Percentiles rank a stretch among this genome's conserved stretches.
phyloP scores from a whole-genome alignment of 2,888 invertebrate genomes.

The Trichogramma dendrolimi region DNA sequence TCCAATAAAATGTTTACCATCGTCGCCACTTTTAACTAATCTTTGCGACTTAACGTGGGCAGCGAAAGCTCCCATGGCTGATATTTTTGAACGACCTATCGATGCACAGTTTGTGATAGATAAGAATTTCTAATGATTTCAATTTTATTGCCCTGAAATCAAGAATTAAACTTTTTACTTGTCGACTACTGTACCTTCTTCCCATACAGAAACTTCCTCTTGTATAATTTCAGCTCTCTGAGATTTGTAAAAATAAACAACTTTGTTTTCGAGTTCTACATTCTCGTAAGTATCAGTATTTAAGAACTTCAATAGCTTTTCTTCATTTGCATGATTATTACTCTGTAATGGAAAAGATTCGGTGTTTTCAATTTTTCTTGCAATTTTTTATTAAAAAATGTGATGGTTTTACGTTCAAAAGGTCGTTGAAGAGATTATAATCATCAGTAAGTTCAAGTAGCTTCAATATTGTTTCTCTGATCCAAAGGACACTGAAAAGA shows the following conservation, averaged over 20 bases:
- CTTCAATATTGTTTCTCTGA: slow-evolving; percentile 61
- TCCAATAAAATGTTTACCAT: slow-evolving; percentile 36
- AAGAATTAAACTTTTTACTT: slow-evolving; percentile 40
- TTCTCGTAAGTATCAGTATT: slow-evolving; percentile 54
- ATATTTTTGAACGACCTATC: slow-evolving; percentile 38
- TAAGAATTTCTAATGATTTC: neutral
- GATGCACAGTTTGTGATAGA: slow-evolving; percentile 8
- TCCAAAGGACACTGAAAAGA: slow-evolving; percentile 61
- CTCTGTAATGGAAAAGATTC: slow-evolving; percentile 31
- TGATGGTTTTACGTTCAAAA: slow-evolving; percentile 41
- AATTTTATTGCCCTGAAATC: neutral
- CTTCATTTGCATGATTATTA: slow-evolving; percentile 56
- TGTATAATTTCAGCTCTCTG: slow-evolving; percentile 70
- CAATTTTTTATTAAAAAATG: slow-evolving; percentile 4
- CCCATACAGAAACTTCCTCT: slow-evolving; percentile 68
- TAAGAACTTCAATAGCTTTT: slow-evolving; percentile 56
- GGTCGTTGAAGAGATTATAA: slow-evolving; percentile 41
- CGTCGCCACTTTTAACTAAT: slow-evolving; percentile 43
- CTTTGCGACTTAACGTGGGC: slow-evolving; percentile 33
- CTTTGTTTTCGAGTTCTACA: slow-evolving; percentile 56
- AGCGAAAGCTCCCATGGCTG: slow-evolving; percentile 31
- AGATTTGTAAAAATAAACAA: slow-evolving; percentile 67
- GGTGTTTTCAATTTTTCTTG: slow-evolving; percentile 3
- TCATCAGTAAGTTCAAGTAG: slow-evolving; percentile 55
- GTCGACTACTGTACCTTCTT: slow-evolving; percentile 59